These are phyloP conservation scores for Pongo pygmaeus DNA, from an alignment of 2,113 vertebrate genomes.

Conservation along the genomic window DNA sequence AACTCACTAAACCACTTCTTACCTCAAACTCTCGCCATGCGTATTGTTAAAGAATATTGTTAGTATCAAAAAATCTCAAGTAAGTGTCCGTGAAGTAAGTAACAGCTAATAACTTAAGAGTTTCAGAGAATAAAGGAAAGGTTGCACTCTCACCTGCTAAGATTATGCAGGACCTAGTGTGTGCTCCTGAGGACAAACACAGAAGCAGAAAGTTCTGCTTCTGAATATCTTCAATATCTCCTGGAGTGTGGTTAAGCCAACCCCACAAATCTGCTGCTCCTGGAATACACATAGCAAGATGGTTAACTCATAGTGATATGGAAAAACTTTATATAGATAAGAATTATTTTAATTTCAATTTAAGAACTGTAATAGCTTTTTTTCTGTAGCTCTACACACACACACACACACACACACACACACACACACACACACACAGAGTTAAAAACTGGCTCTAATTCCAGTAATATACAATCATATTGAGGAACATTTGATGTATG, in stretches of 20 bases:
- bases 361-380: neutral
- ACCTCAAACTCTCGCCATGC: neutral
- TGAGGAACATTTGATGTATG: neutral
- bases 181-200: neutral
- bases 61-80: no score
- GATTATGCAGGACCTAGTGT: neutral
- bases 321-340: neutral
- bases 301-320: neutral
- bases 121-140: neutral
- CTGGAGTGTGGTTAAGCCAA: neutral
- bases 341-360: neutral
- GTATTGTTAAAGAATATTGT: no score
- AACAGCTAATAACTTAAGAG: neutral
- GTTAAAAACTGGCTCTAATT: neutral
- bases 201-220: neutral
- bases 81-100: neutral
- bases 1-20: neutral
- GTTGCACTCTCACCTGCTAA: rapidly evolving
- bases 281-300: neutral
- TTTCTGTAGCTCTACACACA: neutral
- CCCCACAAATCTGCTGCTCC: rapidly evolving
- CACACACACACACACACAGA: neutral
- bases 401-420: no score
- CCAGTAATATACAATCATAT: neutral
- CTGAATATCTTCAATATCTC: neutral